These are phyloP conservation scores for Cygnus buccinator DNA, from an alignment of 2,113 vertebrate species.

Conservation along the genomic window DNA sequence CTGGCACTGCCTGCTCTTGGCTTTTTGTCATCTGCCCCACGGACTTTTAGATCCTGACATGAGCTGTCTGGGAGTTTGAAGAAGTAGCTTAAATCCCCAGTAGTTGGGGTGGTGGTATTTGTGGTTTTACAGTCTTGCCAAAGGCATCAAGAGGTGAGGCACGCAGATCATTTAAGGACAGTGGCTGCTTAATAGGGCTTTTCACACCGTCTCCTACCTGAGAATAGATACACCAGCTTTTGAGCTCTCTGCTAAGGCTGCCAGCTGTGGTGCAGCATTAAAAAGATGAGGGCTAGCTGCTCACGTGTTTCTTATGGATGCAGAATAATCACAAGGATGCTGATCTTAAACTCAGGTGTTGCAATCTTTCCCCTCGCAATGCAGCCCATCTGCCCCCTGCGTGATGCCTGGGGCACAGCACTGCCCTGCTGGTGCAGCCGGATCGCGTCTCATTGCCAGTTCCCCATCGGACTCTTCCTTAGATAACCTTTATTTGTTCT, in stretches of 20 bases:
- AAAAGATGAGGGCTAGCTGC: background rate
- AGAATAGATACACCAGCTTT: background rate
- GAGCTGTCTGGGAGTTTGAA: background rate
- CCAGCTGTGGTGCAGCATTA: background rate
- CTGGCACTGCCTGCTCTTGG: background rate
- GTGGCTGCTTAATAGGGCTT: background rate
- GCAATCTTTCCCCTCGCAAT: background rate
- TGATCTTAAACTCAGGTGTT: background rate
- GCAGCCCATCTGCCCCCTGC: background rate
- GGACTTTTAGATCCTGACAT: background rate
- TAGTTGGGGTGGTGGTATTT: background rate
- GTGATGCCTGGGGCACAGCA: background rate
- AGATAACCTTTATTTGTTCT: background rate
- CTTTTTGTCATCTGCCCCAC: background rate
- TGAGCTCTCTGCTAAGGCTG: background rate
- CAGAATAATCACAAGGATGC: background rate
- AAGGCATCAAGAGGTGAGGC: background rate
- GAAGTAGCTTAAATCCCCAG: background rate
- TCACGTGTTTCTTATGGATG: background rate
- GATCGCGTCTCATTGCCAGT: background rate
- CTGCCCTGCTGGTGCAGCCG: background rate
- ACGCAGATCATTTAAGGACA: background rate
- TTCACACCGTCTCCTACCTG: background rate
- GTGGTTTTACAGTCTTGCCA: rapidly evolving
- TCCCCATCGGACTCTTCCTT: background rate